Evolutionary conservation across 2,888 invertebrate genomes (phyloP), one percentile per base, ranked within the genome.

Genomic region (Archips xylosteana): DNA sequence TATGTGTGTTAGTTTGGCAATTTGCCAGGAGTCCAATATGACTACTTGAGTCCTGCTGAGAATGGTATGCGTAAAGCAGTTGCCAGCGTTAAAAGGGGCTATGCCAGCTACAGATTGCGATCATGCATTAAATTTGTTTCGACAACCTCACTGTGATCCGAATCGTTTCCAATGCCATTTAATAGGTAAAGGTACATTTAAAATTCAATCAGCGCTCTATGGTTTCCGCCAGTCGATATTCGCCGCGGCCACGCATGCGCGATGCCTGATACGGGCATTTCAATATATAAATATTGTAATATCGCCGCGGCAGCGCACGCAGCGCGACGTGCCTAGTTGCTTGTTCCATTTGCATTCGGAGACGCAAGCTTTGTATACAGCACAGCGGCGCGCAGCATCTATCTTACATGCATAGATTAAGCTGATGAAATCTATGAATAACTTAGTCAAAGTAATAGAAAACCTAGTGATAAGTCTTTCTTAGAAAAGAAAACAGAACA

Each of bases 201-300:
- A 74, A 74, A 70, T 74, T 70, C 74, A 74, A 74, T 65, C 74
- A 65, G 74, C 70, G 60, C 73, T 68, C 73, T 73, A 73, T 73
- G 73, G 73, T 73, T 73, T 73, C 73, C 73, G 68, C 73, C 63
- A 60, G 60, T 70, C 74, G 69, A 67, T 72, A 62, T 67, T 57
- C 72, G 72, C 60, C 62, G 61, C 23, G 15, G 15, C 51, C 23
- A 74, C 74, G 74, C 74, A 74, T 74, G 70, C 70, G 74, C 74
- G 74, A 73, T 70, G 69, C 64, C 45, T 62, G 69, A 74, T 74
- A 70, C 57, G 70, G 39, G 60, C 49, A 74, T 74, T 74, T 74
- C 74, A 74, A 74, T 74, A 74, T 65, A 74, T 74, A 65, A 74
- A 74, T 74, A 74, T 74, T 74, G 74, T 74, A 74, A 70, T 69